These are phyloP conservation scores for Tethya wilhelma DNA, from an alignment of 37 sponge, comb jelly and placozoan genomes.

Conservation along the genomic window DNA sequence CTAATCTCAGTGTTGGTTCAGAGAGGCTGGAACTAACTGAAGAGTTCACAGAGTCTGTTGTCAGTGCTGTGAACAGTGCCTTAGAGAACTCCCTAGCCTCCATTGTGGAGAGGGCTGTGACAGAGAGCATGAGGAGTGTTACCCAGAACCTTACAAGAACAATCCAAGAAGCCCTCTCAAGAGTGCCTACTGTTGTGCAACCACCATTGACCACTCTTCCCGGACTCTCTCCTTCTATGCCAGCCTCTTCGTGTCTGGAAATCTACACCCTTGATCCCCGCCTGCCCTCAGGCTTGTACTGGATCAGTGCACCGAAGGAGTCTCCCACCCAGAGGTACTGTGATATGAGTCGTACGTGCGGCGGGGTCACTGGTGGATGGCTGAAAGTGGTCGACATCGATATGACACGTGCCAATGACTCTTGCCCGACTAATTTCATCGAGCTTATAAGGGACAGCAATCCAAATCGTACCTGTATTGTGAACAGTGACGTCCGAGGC, in stretches of 20 bases:
- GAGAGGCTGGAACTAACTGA: neutral
- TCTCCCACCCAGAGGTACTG: neutral
- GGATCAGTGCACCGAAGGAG: neutral
- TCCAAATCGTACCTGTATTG: slow-evolving; percentile 4
- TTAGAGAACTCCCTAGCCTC: neutral
- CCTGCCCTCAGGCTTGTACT: slow-evolving; percentile 23
- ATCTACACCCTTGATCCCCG: neutral
- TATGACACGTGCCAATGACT: slow-evolving; percentile 2
- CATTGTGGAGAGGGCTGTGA: neutral
- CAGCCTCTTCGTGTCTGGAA: slow-evolving; percentile 4
- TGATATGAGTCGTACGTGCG: neutral
- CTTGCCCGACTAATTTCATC: neutral
- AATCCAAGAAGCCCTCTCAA: neutral
- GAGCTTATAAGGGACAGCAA: neutral
- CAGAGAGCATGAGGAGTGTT: too few species aligned
- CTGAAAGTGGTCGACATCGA: slow-evolving; percentile 13
- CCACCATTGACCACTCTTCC: slow-evolving; percentile 24
- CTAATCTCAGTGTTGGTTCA: neutral
- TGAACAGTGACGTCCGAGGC: neutral
- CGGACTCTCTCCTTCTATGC: neutral
- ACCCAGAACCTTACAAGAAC: slow-evolving; percentile 3
- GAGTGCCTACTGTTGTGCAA: neutral
- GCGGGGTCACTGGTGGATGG: slow-evolving; percentile 15
- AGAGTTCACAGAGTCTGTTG: neutral
- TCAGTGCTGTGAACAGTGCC: too few species aligned